Conservation (phyloP, 2,113 vertebrate genomes). For the Dicrurus megarhynchus region DNA sequence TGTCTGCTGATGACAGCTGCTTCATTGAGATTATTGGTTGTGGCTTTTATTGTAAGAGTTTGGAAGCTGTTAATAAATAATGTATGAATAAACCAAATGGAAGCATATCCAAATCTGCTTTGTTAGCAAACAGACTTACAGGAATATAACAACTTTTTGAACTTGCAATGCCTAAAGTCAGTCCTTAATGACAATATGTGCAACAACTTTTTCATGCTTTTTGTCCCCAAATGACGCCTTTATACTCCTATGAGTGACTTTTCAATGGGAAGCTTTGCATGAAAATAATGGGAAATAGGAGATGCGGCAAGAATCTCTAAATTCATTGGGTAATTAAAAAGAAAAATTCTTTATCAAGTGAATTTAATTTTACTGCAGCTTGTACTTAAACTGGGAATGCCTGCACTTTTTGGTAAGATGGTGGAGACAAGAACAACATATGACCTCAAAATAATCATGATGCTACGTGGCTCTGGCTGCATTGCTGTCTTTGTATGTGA, state of each 20-base stretch:
- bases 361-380: not conserved
- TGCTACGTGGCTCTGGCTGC: not conserved
- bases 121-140: not conserved
- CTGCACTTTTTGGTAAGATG: not conserved
- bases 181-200: not conserved
- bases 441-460: not conserved
- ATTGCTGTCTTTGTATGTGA: not conserved
- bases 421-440: not conserved
- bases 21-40: not conserved
- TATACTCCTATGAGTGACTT: not conserved
- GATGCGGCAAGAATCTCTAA: not conserved
- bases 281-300: not conserved
- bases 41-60: not conserved
- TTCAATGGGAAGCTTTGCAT: not conserved
- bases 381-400: not conserved
- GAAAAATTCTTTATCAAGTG: not conserved
- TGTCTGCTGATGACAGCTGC: not conserved
- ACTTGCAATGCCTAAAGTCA: not conserved
- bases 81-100: not conserved
- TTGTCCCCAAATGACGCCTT: not conserved
- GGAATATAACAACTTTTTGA: not conserved
- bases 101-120: not conserved
- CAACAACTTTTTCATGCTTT: not conserved
- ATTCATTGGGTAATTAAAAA: not conserved
- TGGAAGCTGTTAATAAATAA: constrained; percentile 15